Evolutionary conservation across 2,888 invertebrate genomes (phyloP).

Genomic region (Stenichneumon culpator): DNA sequence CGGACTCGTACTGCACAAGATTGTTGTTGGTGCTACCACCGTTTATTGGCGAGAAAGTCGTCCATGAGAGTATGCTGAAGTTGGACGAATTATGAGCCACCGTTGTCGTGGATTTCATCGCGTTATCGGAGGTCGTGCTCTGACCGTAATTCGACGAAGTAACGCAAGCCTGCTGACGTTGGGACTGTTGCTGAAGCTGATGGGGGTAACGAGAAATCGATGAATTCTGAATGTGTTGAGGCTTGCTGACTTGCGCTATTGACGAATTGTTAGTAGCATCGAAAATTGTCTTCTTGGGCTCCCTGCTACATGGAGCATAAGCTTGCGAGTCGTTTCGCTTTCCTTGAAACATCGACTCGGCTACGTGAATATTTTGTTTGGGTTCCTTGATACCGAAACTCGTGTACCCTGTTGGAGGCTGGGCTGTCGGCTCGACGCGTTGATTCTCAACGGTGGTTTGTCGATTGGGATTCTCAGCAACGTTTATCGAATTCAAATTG

Average conservation of each 20-base stretch:
- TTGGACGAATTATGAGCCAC: conserved; percentile 83
- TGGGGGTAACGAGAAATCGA: conserved; percentile 67
- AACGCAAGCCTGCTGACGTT: conserved; percentile 75
- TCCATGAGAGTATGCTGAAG: conserved; percentile 84
- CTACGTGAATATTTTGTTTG: conserved; percentile 40
- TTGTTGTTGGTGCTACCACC: conserved; percentile 71
- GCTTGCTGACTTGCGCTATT: conserved; percentile 69
- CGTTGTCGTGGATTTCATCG: conserved; percentile 79
- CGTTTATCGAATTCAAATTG: conserved; percentile 34
- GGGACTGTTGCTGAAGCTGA: conserved; percentile 52
- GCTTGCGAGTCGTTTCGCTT: conserved; percentile 75
- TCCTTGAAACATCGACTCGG: conserved; percentile 74
- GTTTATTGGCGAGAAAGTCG: conserved; percentile 81
- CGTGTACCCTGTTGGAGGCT: conserved; percentile 44
- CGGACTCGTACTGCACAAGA: conserved; percentile 75
- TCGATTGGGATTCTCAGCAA: conserved; percentile 32
- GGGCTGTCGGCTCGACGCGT: conserved; percentile 37
- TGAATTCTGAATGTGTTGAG: conserved; percentile 67
- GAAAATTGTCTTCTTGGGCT: conserved; percentile 72
- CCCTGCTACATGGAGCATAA: conserved; percentile 76
- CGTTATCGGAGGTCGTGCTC: conserved; percentile 75
- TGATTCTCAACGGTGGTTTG: conserved; percentile 46
- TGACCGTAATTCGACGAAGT: conserved; percentile 80
- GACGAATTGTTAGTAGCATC: conserved; percentile 51
- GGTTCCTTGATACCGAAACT: conserved; percentile 55